Evolutionary conservation across 2,113 vertebrate genomes (phyloP), one percentile per base, ranked within the genome.

Genomic region (Chlorodrepanis virens): DNA sequence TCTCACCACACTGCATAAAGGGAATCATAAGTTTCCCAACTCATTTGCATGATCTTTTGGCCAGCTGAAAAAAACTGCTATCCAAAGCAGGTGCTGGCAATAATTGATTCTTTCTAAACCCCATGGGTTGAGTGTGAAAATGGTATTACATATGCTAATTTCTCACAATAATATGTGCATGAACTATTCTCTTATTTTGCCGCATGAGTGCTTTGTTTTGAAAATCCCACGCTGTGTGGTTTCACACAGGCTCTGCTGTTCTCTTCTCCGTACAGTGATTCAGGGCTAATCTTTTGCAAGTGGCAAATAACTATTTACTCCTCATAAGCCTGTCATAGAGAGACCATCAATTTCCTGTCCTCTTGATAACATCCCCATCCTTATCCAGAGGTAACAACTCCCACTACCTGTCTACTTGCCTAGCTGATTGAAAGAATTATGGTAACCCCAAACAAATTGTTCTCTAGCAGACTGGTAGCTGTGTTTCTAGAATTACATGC

Each of bases 111-210:
- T 87, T 86, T 94, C 79, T 95, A 60, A 94, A 90, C 77, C 39
- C 57, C 89, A 31, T 53, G 78, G 33, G 14, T 45, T 77, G 85
- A 90, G 54, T 85, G 90, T 91, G 93, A 93, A 95, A 94, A 95
- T n/a, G 59, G 82, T 67, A 86, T 82, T 94, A 91, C 87, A 91
- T 85, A 96, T 96, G 96, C 93, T 95, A 96, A 97, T 96, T 95
- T 93, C 92, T 90, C 68, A 83, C 79, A 88, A 18, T 90, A 93
- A 94, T 93, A 90, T 75, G 79, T 87, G 79, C 80, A 59, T 67
- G 64, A 93, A 89, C 82, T 88, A 67, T 86, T 96, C 78, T 76
- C 39, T 86, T 96, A 80, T 95, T 96, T 97, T 97, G 75, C 75
- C 89, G 95, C 91, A 71, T 75, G 78, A 93, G 67, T 86, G 90